Conservation (phyloP, 2,888 invertebrate genomes). For the Nomada fabriciana region DNA sequence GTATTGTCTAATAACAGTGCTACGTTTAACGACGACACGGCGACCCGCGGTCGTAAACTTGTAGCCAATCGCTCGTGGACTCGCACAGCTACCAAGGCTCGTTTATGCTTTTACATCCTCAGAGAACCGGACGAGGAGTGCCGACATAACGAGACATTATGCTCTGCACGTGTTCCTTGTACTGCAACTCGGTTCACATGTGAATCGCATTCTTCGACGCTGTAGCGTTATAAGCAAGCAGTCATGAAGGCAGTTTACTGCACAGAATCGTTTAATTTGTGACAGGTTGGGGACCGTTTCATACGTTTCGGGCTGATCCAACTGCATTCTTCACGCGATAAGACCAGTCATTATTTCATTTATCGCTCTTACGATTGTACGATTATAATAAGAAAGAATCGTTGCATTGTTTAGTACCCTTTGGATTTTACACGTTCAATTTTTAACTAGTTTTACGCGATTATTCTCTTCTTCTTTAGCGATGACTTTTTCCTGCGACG, state of each 20-base stretch:
- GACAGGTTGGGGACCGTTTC: slow-evolving; percentile 35
- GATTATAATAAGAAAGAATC: too few species aligned
- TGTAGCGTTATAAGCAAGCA: slow-evolving; percentile 40
- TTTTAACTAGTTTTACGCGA: neutral
- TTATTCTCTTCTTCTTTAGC: neutral
- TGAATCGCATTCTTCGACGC: slow-evolving; percentile 52
- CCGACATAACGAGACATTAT: slow-evolving; percentile 70
- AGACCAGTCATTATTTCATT: too few species aligned
- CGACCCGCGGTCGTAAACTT: slow-evolving; percentile 61
- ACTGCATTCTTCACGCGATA: neutral
- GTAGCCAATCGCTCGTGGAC: slow-evolving; percentile 61
- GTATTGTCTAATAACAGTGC: slow-evolving; percentile 54
- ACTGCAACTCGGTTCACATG: slow-evolving; percentile 63
- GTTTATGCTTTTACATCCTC: slow-evolving; percentile 67
- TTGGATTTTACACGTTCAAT: neutral
- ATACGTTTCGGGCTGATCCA: slow-evolving; percentile 22
- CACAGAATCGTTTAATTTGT: slow-evolving; percentile 44
- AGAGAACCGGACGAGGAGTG: slow-evolving; percentile 70
- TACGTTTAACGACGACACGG: slow-evolving; percentile 55
- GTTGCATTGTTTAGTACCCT: too few species aligned
- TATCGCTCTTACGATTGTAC: too few species aligned
- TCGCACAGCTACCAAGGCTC: slow-evolving; percentile 58
- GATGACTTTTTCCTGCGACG: too few species aligned
- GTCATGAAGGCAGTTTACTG: slow-evolving; percentile 41
- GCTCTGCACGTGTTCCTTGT: slow-evolving; percentile 68